Evolutionary conservation across 1,140 invertebrate species (phyloP).

Genomic region (Brachionus angularis): DNA sequence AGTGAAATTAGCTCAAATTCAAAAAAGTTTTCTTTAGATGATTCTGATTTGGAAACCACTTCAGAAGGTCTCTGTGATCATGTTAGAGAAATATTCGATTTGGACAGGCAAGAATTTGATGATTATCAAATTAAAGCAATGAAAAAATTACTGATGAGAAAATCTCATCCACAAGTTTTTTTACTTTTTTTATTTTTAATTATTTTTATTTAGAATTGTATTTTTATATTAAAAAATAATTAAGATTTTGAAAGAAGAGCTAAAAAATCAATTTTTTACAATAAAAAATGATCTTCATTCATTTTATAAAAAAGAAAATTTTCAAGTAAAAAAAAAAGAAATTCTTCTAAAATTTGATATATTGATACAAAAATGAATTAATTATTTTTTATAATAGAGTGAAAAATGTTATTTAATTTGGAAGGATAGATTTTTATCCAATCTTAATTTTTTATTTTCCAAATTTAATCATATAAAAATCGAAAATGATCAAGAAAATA

Average conservation of each 20-base stretch:
- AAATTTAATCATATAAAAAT: constrained; percentile 1
- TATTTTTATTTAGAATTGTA: no score
- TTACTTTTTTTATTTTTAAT: no score
- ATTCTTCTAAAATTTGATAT: neutral
- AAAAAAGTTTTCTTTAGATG: neutral
- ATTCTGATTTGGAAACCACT: neutral
- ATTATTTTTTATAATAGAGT: neutral
- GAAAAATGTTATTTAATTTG: constrained; percentile 1
- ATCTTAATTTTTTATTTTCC: neutral
- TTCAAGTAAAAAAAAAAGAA: constrained; percentile 1
- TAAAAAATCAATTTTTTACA: neutral
- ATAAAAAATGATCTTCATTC: constrained; percentile 2
- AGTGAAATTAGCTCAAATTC: neutral
- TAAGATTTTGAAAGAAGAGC: constrained; percentile 41
- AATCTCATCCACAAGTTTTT: constrained; percentile 29
- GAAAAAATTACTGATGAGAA: constrained; percentile 10
- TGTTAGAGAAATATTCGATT: constrained; percentile 18
- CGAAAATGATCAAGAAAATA: neutral
- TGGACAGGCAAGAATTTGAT: constrained; percentile 1
- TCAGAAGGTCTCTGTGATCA: constrained; percentile 40
- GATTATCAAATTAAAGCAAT: constrained; percentile 7
- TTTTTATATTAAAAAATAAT: neutral
- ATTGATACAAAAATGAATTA: neutral
- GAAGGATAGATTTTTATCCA: constrained; percentile 3
- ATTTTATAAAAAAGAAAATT: constrained; percentile 27